Conservation (phyloP, 1,140 invertebrate species). For the Drosophila parabipectinata region DNA sequence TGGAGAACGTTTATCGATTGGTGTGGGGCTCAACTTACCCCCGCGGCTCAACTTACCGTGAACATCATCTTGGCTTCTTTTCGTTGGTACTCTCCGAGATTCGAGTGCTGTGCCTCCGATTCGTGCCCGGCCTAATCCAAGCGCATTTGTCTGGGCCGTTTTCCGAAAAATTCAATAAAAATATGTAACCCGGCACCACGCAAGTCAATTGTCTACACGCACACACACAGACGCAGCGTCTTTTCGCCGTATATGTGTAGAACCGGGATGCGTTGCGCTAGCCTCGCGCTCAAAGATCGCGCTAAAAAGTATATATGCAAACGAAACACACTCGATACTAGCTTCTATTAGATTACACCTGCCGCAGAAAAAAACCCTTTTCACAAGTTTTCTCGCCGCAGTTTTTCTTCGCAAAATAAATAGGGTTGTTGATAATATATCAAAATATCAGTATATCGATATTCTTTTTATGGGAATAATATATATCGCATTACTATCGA, state of each 20-base stretch:
- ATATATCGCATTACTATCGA: too few species aligned
- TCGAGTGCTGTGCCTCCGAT: constrained; percentile 44
- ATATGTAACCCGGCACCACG: constrained; percentile 81
- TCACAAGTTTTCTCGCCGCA: background rate
- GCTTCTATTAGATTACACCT: constrained; percentile 15
- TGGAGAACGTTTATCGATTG: constrained; percentile 39
- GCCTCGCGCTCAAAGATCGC: background rate
- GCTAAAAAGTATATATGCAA: background rate
- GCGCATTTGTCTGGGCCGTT: constrained; percentile 48
- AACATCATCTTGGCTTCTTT: constrained; percentile 71
- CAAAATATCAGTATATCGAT: too few species aligned
- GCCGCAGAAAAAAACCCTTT: background rate
- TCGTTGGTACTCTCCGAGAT: constrained; percentile 46
- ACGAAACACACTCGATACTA: constrained; percentile 1
- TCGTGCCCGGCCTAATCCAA: constrained; percentile 42
- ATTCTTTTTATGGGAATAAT: too few species aligned
- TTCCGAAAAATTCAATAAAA: constrained; percentile 67
- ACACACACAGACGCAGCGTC: constrained; percentile 51
- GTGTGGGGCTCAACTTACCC: constrained; percentile 15
- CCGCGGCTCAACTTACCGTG: constrained; percentile 67
- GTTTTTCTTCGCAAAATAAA: background rate
- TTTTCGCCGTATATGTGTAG: constrained; percentile 45
- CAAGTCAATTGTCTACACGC: constrained; percentile 73
- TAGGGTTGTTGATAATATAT: too few species aligned
- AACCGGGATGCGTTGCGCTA: constrained; percentile 29